Evolutionary conservation across 2,888 invertebrate genomes (phyloP).

Genomic region (Leptura quadrifasciata): DNA sequence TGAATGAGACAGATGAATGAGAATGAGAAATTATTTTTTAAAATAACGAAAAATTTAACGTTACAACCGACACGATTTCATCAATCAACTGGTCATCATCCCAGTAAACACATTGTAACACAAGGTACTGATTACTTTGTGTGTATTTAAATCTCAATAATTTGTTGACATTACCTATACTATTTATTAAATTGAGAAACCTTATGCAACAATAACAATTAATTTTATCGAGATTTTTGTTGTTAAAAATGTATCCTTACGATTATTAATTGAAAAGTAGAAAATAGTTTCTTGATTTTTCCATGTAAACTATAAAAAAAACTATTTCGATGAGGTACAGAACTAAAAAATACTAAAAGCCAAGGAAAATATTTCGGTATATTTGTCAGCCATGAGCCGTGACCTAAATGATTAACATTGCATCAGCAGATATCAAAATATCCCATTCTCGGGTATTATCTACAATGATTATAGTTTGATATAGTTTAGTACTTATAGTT

Average conservation of each 20-base stretch:
- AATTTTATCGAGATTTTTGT: background rate
- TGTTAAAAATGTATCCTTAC: too few species aligned
- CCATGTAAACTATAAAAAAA: background rate
- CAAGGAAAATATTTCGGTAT: slow-evolving; percentile 3
- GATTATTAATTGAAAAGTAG: background rate
- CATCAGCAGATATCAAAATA: slow-evolving; percentile 7
- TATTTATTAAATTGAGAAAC: background rate
- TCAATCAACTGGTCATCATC: too few species aligned
- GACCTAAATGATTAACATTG: slow-evolving; percentile 4
- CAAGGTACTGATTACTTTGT: too few species aligned
- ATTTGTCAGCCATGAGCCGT: background rate
- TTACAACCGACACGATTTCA: too few species aligned
- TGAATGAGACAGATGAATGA: too few species aligned
- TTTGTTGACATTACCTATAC: too few species aligned
- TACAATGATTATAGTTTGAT: background rate
- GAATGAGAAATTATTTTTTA: too few species aligned
- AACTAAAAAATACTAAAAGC: background rate
- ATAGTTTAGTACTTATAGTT: too few species aligned
- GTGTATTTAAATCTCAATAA: too few species aligned
- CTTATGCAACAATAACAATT: background rate
- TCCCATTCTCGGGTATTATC: slow-evolving; percentile 4
- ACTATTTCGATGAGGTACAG: background rate
- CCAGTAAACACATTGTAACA: too few species aligned
- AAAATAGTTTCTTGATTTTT: slow-evolving; percentile 6
- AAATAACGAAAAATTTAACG: too few species aligned